Percentiles rank a stretch among this genome's conserved stretches.
Evolutionary conservation across 2,888 invertebrate genomes (phyloP).

Genomic region (Orthonychiurus folsomi): DNA sequence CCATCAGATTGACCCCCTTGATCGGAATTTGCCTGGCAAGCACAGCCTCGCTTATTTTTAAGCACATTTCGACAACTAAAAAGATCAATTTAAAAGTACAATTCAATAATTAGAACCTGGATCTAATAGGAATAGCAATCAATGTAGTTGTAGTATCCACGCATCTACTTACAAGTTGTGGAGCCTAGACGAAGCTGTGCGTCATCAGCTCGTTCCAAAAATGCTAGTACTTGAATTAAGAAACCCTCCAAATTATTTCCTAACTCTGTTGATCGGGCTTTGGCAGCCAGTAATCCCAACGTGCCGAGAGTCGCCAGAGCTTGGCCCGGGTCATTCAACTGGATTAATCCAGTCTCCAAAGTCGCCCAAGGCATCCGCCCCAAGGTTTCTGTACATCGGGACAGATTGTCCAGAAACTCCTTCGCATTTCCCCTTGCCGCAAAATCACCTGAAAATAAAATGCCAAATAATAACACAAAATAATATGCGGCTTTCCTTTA

Average conservation of each 20-base stretch:
- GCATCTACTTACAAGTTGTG: no score
- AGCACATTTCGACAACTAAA: constrained; percentile 81
- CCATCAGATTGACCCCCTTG: constrained; percentile 73
- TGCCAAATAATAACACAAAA: no score
- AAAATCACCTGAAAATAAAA: background rate
- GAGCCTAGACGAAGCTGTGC: constrained; percentile 20
- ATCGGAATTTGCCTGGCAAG: constrained; percentile 69
- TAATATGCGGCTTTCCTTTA: no score
- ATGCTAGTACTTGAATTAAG: constrained; percentile 22
- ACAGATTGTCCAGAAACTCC: constrained; percentile 25
- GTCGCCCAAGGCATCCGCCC: constrained; percentile 20
- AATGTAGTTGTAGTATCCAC: no score
- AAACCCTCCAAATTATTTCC: constrained; percentile 27
- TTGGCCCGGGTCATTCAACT: constrained; percentile 17
- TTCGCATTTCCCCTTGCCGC: constrained; percentile 7
- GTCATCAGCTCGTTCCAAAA: constrained; percentile 19
- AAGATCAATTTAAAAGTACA: constrained; percentile 30
- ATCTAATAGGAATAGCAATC: no score
- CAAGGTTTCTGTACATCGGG: constrained; percentile 22
- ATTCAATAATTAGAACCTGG: no score
- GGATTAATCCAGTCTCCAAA: constrained; percentile 19
- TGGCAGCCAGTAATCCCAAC: constrained; percentile 28
- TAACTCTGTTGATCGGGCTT: constrained; percentile 29
- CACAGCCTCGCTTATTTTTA: constrained; percentile 67
- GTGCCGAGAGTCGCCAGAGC: constrained; percentile 21